Percentiles rank a stretch among this genome's conserved stretches.
Evolutionary conservation across 2,797 vertebrate species (phyloP).

Genomic region (Alosa sapidissima): DNA sequence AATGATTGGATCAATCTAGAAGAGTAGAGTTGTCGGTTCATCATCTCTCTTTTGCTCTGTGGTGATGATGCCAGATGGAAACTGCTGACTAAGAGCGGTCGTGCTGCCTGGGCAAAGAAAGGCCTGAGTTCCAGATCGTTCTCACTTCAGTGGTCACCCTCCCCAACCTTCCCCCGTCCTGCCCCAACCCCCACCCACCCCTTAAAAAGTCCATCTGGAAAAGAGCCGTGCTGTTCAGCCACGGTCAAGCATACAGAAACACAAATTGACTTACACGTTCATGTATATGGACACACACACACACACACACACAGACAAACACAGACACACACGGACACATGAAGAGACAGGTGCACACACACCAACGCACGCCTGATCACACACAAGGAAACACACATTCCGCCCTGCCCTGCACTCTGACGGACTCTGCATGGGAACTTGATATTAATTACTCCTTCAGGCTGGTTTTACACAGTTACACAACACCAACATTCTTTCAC

Average conservation of each 20-base stretch:
- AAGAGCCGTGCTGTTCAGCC: not conserved
- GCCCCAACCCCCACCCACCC: not conserved
- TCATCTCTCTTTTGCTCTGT: not conserved
- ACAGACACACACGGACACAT: not conserved
- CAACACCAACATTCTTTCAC: not conserved
- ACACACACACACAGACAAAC: not conserved
- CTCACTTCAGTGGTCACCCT: conserved; percentile 24
- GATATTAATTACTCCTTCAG: not conserved
- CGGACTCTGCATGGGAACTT: not conserved
- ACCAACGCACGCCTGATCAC: not conserved
- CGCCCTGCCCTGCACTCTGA: not conserved
- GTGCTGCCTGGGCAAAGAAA: conserved; percentile 21
- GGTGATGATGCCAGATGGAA: conserved; percentile 18
- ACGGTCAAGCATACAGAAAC: not conserved
- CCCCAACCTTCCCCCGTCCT: not conserved
- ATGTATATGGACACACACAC: not conserved
- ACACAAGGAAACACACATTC: not conserved
- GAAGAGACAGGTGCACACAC: not conserved
- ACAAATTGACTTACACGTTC: not conserved
- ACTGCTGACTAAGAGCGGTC: conserved; percentile 35
- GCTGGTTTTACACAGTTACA: not conserved
- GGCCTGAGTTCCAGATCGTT: conserved; percentile 16
- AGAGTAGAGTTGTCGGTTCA: not conserved
- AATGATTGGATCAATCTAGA: not conserved
- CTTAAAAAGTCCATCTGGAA: conserved; percentile 33